Conservation (phyloP, 1,140 invertebrate species). For the Leptopilina boulardi region DNA sequence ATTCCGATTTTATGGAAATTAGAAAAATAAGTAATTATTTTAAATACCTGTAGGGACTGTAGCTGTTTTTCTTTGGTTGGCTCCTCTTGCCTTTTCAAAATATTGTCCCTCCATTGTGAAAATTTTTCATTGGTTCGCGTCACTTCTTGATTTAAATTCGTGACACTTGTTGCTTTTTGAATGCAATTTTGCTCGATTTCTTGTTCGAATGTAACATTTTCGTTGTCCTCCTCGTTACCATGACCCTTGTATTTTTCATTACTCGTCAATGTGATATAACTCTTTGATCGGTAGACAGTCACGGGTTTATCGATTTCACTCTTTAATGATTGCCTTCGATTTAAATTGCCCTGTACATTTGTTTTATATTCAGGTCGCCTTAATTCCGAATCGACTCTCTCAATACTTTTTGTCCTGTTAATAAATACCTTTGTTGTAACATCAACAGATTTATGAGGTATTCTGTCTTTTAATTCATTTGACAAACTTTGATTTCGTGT, state of each 20-base stretch:
- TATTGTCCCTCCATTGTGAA: conserved; percentile 69
- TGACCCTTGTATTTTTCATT: conserved; percentile 61
- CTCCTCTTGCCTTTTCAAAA: conserved; percentile 65
- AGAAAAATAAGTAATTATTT: not conserved
- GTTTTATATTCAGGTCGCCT: not conserved
- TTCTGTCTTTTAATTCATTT: conserved; percentile 33
- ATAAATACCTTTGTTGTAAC: conserved; percentile 14
- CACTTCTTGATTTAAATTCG: conserved; percentile 51
- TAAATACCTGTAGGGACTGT: conserved; percentile 67
- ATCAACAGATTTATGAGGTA: not conserved
- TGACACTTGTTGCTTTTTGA: conserved; percentile 54
- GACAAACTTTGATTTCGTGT: conserved; percentile 49
- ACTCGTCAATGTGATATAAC: conserved; percentile 65
- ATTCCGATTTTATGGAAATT: too few relatives aligned
- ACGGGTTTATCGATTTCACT: conserved; percentile 46
- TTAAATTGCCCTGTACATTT: conserved; percentile 19
- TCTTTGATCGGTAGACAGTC: conserved; percentile 68
- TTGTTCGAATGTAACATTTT: not conserved
- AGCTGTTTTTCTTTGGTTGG: conserved; percentile 67
- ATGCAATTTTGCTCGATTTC: conserved; percentile 20
- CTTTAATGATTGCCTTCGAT: conserved; percentile 42
- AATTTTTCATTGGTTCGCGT: conserved; percentile 64
- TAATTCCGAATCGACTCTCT: conserved; percentile 37
- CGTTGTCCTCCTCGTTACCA: conserved; percentile 24
- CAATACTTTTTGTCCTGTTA: conserved; percentile 45